Evolutionary conservation across 2,888 invertebrate genomes (phyloP), one percentile per base, ranked within the genome.

Genomic region (Romanomermis culicivorax): DNA sequence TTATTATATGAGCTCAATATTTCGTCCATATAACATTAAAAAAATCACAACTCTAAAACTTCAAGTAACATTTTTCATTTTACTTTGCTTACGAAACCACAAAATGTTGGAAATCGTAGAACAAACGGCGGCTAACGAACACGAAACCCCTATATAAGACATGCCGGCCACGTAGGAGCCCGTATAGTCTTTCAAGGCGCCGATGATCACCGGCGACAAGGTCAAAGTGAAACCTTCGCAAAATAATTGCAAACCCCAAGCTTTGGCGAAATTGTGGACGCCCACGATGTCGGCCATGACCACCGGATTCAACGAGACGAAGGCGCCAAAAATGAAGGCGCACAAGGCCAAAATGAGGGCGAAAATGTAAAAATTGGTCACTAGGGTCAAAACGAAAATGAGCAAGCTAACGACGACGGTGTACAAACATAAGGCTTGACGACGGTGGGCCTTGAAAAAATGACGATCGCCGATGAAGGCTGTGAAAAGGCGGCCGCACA

Each of bases 231-330:
- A 11, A n/a, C 55, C 55, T 24, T 52, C 45, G 23, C 42, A 17
- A 25, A 51, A 51, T 30, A 55, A 2, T n/a, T 42, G 7, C n/a
- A 55, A 17, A 4, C 55, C 55, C 29, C 25, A 45, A 11, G 55
- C 55, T 2, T 30, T 29, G 20, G 23, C 4, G 24, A 55, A 27
- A 2, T 29, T 20, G 11, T 42, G n/a, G 29, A 29, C 20, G 20
- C 51, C 51, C 11, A 51, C 45, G 51, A 55, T 24, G 25, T 55
- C 55, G 14, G 25, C 36, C 45, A 55, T 25, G 1, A 52, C 2
- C 4, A 48, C 30, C 3, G 45, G 43, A 30, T 45, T 25, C 30
- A 55, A 7, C 20, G 55, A 27, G 7, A 52, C 24, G 47, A 43
- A 51, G 14, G 29, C 51, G 29, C 55, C 55, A 11, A 20, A 23